Evolutionary conservation across 2,888 invertebrate species (phyloP), one percentile per base, ranked within the genome.

Genomic region (Drosophila algonquin): DNA sequence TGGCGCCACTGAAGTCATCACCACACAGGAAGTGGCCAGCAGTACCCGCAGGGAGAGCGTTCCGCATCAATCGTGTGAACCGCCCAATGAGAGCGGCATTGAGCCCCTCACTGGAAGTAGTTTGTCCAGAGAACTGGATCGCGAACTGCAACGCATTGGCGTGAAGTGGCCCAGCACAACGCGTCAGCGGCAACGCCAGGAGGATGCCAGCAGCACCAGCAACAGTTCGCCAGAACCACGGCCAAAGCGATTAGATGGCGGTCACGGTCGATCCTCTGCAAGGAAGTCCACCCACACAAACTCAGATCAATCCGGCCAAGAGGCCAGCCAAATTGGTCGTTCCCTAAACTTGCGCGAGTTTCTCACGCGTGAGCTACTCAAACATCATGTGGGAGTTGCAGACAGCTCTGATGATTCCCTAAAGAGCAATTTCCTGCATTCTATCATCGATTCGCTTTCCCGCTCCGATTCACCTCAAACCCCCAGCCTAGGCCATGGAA

Each of bases 81-180:
- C 46, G 3, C 84, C 80, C 1, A 65, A 76, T 40, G 90, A 90
- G 64, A 90, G 90, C 52, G 89, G 82, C 16, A 79, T 90, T 35
- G 84, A 89, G 7, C 81, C 57, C 0, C 18, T 62, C 1, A 69
- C 86, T 10, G 77, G 80, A 3, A 81, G 75, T 24, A 77, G 73
- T 16, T 68, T 77, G 6, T 82, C 84, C 2, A 75, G 79, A 59
- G 94, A 94, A 80, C 93, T 95, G 77, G 95, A 95, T 90, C 93
- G 93, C 30, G 95, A 95, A 75, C 93, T 96, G 59, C 94, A 94
- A 73, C 94, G 93, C 75, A 93, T 95, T 53, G 95, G 95, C 0
- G 93, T 95, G 90, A 94, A 94, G 9, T 96, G 95, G 95, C 95
- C 95, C 1, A 93, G 94, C 4, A 93, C 94, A 2, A 95, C 95